Percentiles rank a stretch among this genome's conserved stretches.
phyloP scores from a whole-genome alignment of 2,888 invertebrate genomes.

The Acholoe squamosa region DNA sequence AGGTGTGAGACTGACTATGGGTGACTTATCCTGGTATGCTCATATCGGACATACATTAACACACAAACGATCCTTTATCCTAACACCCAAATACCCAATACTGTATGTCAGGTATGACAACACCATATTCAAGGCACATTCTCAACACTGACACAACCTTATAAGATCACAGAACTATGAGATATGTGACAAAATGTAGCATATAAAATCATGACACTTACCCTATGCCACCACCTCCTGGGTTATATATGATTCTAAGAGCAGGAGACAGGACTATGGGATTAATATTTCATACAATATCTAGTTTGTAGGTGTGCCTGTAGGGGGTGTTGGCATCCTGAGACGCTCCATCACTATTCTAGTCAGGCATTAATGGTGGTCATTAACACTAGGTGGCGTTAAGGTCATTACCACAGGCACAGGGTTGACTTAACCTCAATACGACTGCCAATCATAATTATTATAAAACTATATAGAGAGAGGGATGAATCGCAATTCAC shows the following conservation, averaged over 20 bases:
- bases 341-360: background rate
- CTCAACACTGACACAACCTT: background rate
- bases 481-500: background rate
- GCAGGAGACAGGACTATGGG: background rate
- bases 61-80: background rate
- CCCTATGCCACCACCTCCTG: background rate
- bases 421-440: background rate
- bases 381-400: background rate
- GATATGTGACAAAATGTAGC: background rate
- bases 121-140: background rate
- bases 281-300: background rate
- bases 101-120: background rate
- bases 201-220: no score
- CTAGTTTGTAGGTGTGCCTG: background rate
- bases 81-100: background rate
- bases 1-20: background rate
- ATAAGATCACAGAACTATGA: background rate
- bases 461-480: no score
- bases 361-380: background rate
- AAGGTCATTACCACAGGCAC: background rate
- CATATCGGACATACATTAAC: constrained; percentile 30
- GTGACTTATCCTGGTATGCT: background rate
- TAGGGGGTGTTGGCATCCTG: background rate
- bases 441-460: background rate
- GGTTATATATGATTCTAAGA: background rate